Base-by-base conservation (phyloP, 2,888 invertebrate species). In the Stictocephala bisonia region DNA sequence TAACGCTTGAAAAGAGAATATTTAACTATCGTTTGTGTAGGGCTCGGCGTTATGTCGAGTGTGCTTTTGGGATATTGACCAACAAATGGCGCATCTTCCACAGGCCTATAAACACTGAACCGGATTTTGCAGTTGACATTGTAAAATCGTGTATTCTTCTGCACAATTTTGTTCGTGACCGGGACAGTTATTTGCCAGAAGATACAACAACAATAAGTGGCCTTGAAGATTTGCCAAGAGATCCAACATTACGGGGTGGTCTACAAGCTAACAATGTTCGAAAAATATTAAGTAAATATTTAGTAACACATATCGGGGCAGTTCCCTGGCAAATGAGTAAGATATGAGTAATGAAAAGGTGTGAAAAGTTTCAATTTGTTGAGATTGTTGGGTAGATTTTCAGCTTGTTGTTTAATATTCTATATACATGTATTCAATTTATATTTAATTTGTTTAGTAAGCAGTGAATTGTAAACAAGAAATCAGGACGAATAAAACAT, bases 1-100 rank as follows among this genome's bases (percentile, higher is more conserved):
- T 79, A 50, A 71, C 76, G 58, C 41, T 71, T 1, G 41, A 76
- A 68, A 79, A 80, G 73, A 75, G 74, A 73, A 71, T 79, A 15
- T 81, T 78, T 71, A 80, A 80, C 51, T 80, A 79, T 73, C 73
- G 79, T 18, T 67, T 79, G 44, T 73, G 64, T 50, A 66, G 77
- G 51, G 80, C 78, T 51, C 44, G 79, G 6, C 68, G 79, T 27
- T 77, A 74, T 53, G 72, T 79, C 9, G 80, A 80, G 69, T 78
- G 78, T 56, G 48, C 79, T 9, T 80, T 80, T 73, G 80, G 79
- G 6, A 79, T 81, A 69, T 56, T 80, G 18, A 74, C 66, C 48
- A 82, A 81, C 76, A 83, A 82, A 77, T 83, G 81, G 82, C 75
- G 80, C 74, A 82, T 82, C 73, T 80, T 82, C 69, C 81, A 82